A percentile compares a stretch with the other conserved stretches of the same genome.
Conservation (phyloP, 2,797 vertebrate species). For the Strix occidentalis region DNA sequence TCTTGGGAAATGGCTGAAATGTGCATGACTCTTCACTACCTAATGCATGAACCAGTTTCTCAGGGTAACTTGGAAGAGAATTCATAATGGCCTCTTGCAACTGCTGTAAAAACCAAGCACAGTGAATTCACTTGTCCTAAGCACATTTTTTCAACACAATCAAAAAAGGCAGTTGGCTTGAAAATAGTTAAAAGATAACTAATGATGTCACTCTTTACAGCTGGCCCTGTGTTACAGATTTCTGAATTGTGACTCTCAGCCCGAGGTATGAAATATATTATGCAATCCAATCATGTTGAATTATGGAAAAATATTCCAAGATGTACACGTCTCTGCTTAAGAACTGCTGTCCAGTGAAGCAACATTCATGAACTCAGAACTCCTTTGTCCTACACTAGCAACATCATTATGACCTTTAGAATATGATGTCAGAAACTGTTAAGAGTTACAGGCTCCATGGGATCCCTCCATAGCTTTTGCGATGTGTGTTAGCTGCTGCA, state of each 20-base stretch:
- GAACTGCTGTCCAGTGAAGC: background rate
- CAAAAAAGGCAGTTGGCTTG: background rate
- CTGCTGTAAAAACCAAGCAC: background rate
- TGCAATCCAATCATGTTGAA: background rate
- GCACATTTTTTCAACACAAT: background rate
- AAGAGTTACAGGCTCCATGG: background rate
- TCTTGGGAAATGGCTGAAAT: background rate
- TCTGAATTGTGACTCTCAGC: background rate
- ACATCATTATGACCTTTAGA: background rate
- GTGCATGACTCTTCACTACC: background rate
- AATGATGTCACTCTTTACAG: background rate
- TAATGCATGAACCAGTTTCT: background rate
- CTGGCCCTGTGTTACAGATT: background rate
- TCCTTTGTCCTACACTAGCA: background rate
- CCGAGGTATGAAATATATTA: background rate
- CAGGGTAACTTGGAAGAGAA: background rate
- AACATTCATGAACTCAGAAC: background rate
- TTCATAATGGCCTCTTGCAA: background rate
- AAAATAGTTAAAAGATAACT: background rate
- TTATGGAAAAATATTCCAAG: background rate
- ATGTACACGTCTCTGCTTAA: background rate
- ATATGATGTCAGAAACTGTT: background rate
- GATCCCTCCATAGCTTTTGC: background rate
- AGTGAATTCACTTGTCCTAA: background rate
- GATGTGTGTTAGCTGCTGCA: background rate